Base-by-base conservation (phyloP, 2,888 invertebrate species). In the Hypolimnas misippus region DNA sequence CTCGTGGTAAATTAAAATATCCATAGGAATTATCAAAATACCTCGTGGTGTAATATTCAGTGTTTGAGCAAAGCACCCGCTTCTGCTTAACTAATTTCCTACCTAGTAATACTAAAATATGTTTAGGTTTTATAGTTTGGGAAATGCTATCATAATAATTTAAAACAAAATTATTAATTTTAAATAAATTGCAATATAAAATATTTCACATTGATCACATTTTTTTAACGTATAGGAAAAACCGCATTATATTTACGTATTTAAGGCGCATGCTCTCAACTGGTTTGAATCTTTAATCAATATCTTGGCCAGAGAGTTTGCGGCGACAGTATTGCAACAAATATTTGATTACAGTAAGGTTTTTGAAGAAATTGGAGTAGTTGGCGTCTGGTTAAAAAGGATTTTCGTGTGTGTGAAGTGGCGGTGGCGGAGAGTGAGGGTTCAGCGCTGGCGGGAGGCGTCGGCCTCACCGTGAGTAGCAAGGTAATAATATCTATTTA, bases 391-490 rank as follows among this genome's bases (percentile, higher is more conserved):
- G 40, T 51, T 54, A 49, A 35, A 55, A 49, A 35, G 49, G 29
- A 16, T 53, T 38, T 46, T 49, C 19, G 52, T 53, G 66, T 52
- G 52, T 63, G 62, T 64, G 59, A 66, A 68, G 66, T 82, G 83
- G 89, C 87, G 86, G 86, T 88, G 89, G 89, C 84, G 86, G 90
- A 89, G 75, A 80, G 83, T 69, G 91, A 90, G 75, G 81, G 78
- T 72, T 76, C 86, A 57, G 79, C 81, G 70, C 81, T 81, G 77
- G 81, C 89, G 89, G 90, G 84, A 79, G 90, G 90, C 88, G 87
- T 84, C 78, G 86, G 91, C 89, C 91, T 92, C 89, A 76, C 90
- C 91, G 91, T 92, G 91, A 87, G 83, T 82, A 91, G 88, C 79
- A 92, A 92, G 89, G 91, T 89, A 77, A 67, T 66, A 12, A n/a